A percentile compares a stretch with the other conserved stretches of the same genome.
Evolutionary conservation across 2,888 invertebrate genomes (phyloP).

Genomic region (Ptychoptera contaminata): DNA sequence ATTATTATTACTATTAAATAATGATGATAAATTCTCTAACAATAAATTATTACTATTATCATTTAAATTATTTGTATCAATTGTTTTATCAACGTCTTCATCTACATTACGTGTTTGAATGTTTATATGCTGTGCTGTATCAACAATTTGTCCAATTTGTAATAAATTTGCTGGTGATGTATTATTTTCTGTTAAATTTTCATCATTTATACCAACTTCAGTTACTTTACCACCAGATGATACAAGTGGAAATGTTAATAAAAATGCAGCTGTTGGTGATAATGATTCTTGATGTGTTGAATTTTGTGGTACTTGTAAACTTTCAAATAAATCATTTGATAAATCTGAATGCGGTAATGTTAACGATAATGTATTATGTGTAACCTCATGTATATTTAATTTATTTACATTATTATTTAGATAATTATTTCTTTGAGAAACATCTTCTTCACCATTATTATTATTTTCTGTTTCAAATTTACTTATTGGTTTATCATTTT

Average conservation of each 20-base stretch:
- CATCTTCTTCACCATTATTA: not conserved
- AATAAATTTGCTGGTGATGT: too few relatives aligned
- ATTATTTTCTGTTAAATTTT: not conserved
- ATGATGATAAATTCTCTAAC: too few relatives aligned
- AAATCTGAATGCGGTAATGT: slow-evolving; percentile 32
- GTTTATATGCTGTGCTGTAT: too few relatives aligned
- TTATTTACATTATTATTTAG: too few relatives aligned
- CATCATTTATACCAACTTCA: slow-evolving; percentile 24
- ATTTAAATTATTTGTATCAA: too few relatives aligned
- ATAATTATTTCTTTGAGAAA: slow-evolving; percentile 1
- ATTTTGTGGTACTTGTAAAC: slow-evolving; percentile 38
- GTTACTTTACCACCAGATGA: slow-evolving; percentile 38
- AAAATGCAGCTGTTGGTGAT: slow-evolving; percentile 48
- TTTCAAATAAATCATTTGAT: slow-evolving; percentile 43
- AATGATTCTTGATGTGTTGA: slow-evolving; percentile 42
- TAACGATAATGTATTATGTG: not conserved
- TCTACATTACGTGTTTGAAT: too few relatives aligned
- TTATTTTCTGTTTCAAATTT: not conserved
- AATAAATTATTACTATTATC: too few relatives aligned
- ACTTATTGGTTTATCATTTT: not conserved
- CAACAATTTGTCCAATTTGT: too few relatives aligned
- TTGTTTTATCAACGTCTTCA: too few relatives aligned
- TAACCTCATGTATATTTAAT: too few relatives aligned
- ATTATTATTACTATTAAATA: too few relatives aligned
- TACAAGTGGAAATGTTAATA: slow-evolving; percentile 45